Base-by-base conservation (phyloP, 2,113 vertebrate genomes). In the Hepsetus odoe region DNA sequence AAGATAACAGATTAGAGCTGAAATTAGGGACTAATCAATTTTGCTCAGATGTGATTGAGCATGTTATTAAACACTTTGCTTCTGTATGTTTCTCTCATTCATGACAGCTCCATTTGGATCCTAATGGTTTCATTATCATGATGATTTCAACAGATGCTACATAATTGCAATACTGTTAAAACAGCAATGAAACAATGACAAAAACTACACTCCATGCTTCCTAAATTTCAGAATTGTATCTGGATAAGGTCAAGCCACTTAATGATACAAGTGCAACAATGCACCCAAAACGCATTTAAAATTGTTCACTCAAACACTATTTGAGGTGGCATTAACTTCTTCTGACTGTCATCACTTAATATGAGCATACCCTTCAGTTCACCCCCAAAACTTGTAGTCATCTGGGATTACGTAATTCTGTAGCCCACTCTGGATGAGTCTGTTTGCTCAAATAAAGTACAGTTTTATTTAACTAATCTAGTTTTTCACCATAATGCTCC, bases 111-210 rank as follows among this genome's bases (percentile, higher is more conserved):
- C 46, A 33, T 14, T 49, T 14, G 28, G 58, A 13, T 79, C 65
- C 44, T 72, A 76, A 12, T 58, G 32, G 18, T 65, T 70, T 20
- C 66, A 71, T 64, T 65, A 72, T 44, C 59, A 22, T 32, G 30
- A 64, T 75, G 65, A 79, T 79, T 79, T 53, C 46, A 13, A 24
- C 71, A 75, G 72, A 74, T 76, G 79, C 79, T 69, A 24, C 44
- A 24, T 35, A n/a, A n/a, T n/a, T n/a, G n/a, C n/a, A n/a, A n/a
- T n/a, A n/a, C n/a, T n/a, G n/a, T n/a, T n/a, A n/a, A n/a, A n/a
- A n/a, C n/a, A n/a, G 38, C 12, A 20, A 59, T 33, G 35, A 66
- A 65, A 58, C 49, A 56, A 64, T 22, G 46, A 22, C 55, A 18
- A 18, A 46, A 33, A 20, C 0, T 58, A 12, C 55, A 56, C 33